phyloP scores from a whole-genome alignment of 1,140 invertebrate species.

The Panulirus ornatus region DNA sequence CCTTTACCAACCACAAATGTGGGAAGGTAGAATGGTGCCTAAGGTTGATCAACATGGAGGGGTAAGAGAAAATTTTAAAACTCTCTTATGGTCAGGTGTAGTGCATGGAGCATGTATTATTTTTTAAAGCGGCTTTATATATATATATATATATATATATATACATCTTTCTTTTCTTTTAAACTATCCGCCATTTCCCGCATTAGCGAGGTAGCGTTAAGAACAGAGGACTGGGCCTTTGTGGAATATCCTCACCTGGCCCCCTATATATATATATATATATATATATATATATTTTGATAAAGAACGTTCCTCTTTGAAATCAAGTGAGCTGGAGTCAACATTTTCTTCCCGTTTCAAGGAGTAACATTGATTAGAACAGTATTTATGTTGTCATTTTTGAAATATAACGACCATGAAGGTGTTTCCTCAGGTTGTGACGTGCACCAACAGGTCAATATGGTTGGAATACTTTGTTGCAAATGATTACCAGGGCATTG shows the following conservation, averaged over 20 bases:
- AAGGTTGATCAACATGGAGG: background rate
- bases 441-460: background rate
- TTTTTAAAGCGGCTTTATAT: too few species aligned
- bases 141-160: too few species aligned
- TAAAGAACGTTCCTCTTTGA: background rate
- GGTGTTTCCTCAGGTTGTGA: background rate
- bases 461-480: background rate
- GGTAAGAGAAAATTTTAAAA: background rate
- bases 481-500: background rate
- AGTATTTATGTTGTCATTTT: background rate
- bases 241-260: too few species aligned
- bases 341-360: background rate
- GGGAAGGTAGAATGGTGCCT: conserved; percentile 13
- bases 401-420: background rate
- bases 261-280: too few species aligned
- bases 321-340: background rate
- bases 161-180: too few species aligned
- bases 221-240: too few species aligned
- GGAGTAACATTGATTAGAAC: background rate
- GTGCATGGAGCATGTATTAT: conserved; percentile 9
- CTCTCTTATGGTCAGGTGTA: conserved; percentile 15
- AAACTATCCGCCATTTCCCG: too few species aligned
- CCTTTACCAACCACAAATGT: conserved; percentile 23
- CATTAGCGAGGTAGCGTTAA: too few species aligned
- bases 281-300: background rate